Evolutionary conservation across 2,888 invertebrate genomes (phyloP).

Genomic region (Torymus aiolomorphi): DNA sequence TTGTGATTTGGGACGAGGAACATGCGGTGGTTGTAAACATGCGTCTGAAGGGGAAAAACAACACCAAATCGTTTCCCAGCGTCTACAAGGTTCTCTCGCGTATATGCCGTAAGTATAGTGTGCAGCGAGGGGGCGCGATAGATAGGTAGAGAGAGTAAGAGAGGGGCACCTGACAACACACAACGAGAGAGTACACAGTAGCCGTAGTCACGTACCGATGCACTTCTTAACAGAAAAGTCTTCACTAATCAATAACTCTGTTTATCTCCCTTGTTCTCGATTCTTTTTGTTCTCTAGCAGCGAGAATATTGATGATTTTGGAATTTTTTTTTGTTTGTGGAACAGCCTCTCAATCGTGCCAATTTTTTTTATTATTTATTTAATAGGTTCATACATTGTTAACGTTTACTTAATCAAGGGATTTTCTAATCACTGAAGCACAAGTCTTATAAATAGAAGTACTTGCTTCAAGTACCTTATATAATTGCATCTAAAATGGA

Average conservation of each 20-base stretch:
- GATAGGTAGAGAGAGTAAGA: background rate
- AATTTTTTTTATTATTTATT: no score
- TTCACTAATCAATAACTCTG: slow-evolving; percentile 54
- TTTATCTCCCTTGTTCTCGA: slow-evolving; percentile 20
- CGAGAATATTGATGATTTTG: no score
- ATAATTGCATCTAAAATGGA: slow-evolving; percentile 43
- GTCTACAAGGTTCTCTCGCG: slow-evolving; percentile 74
- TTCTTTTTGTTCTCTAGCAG: background rate
- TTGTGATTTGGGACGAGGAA: slow-evolving; percentile 37
- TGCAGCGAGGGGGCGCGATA: background rate
- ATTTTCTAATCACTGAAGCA: no score
- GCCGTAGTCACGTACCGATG: background rate
- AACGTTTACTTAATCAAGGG: no score
- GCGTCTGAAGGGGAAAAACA: slow-evolving; percentile 74
- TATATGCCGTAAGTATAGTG: slow-evolving; percentile 73
- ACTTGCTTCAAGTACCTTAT: slow-evolving; percentile 12
- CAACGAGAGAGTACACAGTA: background rate
- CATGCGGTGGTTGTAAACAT: slow-evolving; percentile 64
- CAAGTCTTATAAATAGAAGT: slow-evolving; percentile 7
- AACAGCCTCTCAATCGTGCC: no score
- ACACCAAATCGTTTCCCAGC: slow-evolving; percentile 72
- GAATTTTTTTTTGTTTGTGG: no score
- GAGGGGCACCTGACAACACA: background rate
- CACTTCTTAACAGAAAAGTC: slow-evolving; percentile 41
- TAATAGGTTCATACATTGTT: no score